Percentiles rank a stretch among this genome's conserved stretches.
These are phyloP conservation scores for Muntiacus muntjak DNA, from an alignment of 2,113 vertebrate species.

Conservation along the genomic window DNA sequence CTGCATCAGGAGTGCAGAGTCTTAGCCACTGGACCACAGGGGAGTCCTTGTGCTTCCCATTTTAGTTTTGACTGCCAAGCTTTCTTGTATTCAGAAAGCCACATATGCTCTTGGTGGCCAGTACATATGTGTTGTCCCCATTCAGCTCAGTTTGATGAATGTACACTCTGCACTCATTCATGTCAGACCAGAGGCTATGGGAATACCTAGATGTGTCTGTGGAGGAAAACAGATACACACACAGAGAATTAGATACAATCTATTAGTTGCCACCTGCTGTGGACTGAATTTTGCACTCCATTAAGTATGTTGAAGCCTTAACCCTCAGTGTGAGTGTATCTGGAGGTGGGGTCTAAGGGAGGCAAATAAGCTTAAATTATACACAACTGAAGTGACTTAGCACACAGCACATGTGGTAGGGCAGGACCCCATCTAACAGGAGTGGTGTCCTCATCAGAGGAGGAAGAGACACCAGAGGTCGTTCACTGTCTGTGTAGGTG, in stretches of 20 bases:
- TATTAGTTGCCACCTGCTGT: not conserved
- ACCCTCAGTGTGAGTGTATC: not conserved
- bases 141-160: not conserved
- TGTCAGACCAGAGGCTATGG: not conserved
- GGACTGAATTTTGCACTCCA: not conserved
- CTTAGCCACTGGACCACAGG: not conserved
- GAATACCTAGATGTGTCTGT: not conserved
- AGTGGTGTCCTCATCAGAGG: not conserved
- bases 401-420: not conserved
- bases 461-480: not conserved
- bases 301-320: not conserved
- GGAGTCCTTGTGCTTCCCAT: not conserved
- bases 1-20: not conserved
- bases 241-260: not conserved
- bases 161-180: not conserved
- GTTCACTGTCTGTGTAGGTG: not conserved
- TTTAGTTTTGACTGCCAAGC: not conserved
- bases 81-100: not conserved
- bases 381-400: accelerated
- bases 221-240: not conserved
- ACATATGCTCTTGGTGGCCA: not conserved
- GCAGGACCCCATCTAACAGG: not conserved
- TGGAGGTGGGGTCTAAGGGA: not conserved
- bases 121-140: not conserved
- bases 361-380: not conserved